phyloP scores from a whole-genome alignment of 2,888 invertebrate genomes.

The Bhutanitis thaidina region DNA sequence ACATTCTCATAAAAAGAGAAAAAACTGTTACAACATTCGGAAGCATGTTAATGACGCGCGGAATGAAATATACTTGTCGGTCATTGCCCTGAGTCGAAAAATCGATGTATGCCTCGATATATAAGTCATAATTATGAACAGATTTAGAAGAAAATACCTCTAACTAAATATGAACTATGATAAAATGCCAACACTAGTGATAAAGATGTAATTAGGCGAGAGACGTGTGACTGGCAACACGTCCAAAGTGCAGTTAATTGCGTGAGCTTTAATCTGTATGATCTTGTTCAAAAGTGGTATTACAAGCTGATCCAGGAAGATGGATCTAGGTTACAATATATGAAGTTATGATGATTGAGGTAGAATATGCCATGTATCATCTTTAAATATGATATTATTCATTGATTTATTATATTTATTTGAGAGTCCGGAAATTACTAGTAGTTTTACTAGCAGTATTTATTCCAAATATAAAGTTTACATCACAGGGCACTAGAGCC shows the following conservation, averaged over 20 bases:
- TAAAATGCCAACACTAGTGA: constrained; percentile 11
- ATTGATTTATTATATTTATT: no score
- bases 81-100: constrained; percentile 4
- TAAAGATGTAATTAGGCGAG: constrained; percentile 6
- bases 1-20: neutral
- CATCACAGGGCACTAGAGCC: no score
- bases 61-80: neutral
- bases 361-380: no score
- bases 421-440: no score
- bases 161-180: neutral
- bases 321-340: no score
- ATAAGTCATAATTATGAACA: neutral
- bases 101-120: neutral
- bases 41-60: neutral
- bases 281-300: neutral
- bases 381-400: no score
- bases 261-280: constrained; percentile 1
- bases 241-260: constrained; percentile 1
- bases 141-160: neutral
- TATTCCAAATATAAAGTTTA: no score
- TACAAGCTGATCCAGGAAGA: neutral
- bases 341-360: no score
- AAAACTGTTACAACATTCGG: neutral
- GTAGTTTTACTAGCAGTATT: no score
- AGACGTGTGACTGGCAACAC: constrained; percentile 4